These are phyloP conservation scores for Pocillopora verrucosa DNA, from an alignment of 64 coral and sea anemone genomes.

Conservation along the genomic window DNA sequence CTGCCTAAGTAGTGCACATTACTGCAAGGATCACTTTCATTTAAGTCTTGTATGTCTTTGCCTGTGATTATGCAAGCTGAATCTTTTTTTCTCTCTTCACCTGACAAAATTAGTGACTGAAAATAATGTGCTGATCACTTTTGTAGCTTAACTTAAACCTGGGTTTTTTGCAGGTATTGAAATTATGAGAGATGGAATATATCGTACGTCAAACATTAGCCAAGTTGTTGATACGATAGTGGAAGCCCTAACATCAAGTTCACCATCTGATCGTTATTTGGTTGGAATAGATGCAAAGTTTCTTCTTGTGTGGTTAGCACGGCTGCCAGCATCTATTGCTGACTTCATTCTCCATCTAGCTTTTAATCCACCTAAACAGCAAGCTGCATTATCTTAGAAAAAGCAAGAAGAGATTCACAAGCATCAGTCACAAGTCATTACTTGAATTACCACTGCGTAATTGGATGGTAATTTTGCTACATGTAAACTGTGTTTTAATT, in stretches of 20 bases:
- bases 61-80: no score
- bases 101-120: no score
- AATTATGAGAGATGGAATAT: neutral
- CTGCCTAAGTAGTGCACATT: no score
- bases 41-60: no score
- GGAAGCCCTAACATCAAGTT: slow-evolving; percentile 34
- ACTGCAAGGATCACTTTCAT: no score
- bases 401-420: no score
- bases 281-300: slow-evolving; percentile 34
- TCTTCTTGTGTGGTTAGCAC: neutral
- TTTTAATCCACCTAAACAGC: neutral
- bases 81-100: no score
- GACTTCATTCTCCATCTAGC: slow-evolving; percentile 2
- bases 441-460: no score
- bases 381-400: neutral
- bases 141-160: neutral
- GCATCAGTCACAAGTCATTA: no score
- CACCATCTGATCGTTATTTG: slow-evolving; percentile 7
- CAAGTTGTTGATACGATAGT: slow-evolving; percentile 43
- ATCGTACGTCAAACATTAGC: neutral
- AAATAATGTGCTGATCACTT: neutral
- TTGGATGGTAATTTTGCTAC: no score
- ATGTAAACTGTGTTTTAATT: no score
- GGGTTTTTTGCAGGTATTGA: slow-evolving; percentile 3
- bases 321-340: slow-evolving; percentile 3